phyloP scores from a whole-genome alignment of 2,113 vertebrate genomes.

The Phalacrocorax carbo region DNA sequence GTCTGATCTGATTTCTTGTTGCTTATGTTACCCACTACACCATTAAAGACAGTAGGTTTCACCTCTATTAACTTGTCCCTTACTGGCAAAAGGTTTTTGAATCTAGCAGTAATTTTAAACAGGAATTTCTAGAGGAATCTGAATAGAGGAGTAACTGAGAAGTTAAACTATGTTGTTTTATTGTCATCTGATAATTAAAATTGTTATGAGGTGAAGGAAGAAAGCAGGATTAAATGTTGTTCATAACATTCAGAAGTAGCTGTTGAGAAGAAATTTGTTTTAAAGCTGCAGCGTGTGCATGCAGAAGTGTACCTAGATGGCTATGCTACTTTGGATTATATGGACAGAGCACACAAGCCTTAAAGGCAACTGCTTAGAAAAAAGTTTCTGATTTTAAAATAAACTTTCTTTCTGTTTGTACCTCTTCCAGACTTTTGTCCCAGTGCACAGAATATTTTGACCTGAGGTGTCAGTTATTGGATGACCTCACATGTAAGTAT shows the following conservation, averaged over 20 bases:
- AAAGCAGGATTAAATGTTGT: background rate
- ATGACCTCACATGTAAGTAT: conserved; percentile 95
- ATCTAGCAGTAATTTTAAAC: background rate
- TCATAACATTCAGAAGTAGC: background rate
- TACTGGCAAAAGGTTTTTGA: background rate
- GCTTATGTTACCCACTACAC: background rate
- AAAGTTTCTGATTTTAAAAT: background rate
- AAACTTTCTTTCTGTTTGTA: background rate
- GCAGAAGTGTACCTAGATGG: background rate
- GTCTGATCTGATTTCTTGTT: background rate
- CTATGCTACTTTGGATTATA: background rate
- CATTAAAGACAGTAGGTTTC: background rate
- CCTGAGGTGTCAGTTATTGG: conserved; percentile 92
- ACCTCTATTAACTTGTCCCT: background rate
- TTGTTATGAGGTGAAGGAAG: background rate
- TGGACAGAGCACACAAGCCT: background rate
- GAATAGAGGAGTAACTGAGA: background rate
- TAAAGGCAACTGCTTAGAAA: background rate
- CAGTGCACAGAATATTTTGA: conserved; percentile 99
- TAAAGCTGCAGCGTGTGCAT: background rate
- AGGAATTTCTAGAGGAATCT: background rate
- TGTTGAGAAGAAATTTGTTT: background rate
- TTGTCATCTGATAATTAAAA: background rate
- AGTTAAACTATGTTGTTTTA: background rate
- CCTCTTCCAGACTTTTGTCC: conserved; percentile 85